Evolutionary conservation across 2,113 vertebrate genomes (phyloP).

Genomic region (Cettia cetti): DNA sequence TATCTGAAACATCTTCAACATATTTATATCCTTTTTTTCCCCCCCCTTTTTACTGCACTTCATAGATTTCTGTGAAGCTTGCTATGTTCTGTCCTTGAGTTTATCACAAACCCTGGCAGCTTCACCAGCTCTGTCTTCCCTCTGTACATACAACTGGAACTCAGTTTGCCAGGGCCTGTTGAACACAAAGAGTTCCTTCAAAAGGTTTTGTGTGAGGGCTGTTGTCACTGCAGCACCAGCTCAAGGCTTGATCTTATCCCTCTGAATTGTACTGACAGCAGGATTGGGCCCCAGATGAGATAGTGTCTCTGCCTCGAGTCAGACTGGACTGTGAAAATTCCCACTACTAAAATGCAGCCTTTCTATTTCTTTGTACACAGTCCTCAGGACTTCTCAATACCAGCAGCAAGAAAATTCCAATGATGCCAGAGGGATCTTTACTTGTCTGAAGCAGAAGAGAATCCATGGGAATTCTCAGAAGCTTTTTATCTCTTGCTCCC

Average conservation of each 20-base stretch:
- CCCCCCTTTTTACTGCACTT: not conserved
- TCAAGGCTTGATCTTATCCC: slow-evolving; percentile 6
- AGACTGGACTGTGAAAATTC: not conserved
- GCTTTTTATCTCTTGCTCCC: slow-evolving; percentile 34
- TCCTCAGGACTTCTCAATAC: not conserved
- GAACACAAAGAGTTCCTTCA: slow-evolving; percentile 34
- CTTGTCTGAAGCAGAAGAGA: slow-evolving; percentile 15
- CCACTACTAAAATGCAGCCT: slow-evolving; percentile 40
- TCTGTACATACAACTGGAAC: not conserved
- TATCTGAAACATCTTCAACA: not conserved
- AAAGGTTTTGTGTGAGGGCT: slow-evolving; percentile 6
- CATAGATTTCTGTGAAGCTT: not conserved
- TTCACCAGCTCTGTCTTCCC: not conserved
- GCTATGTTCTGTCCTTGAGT: not conserved
- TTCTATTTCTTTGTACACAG: not conserved
- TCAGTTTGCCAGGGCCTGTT: not conserved
- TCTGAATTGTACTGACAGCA: not conserved
- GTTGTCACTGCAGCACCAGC: slow-evolving; percentile 7
- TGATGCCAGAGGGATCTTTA: slow-evolving; percentile 27
- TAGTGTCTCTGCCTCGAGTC: slow-evolving; percentile 33
- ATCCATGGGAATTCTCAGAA: slow-evolving; percentile 46
- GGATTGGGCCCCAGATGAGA: slow-evolving; percentile 38
- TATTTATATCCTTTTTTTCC: fast-evolving
- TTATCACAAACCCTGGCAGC: not conserved
- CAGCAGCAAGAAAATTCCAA: slow-evolving; percentile 20